Base-by-base conservation (phyloP, 2,888 invertebrate genomes). In the Pachymerium ferrugineum region DNA sequence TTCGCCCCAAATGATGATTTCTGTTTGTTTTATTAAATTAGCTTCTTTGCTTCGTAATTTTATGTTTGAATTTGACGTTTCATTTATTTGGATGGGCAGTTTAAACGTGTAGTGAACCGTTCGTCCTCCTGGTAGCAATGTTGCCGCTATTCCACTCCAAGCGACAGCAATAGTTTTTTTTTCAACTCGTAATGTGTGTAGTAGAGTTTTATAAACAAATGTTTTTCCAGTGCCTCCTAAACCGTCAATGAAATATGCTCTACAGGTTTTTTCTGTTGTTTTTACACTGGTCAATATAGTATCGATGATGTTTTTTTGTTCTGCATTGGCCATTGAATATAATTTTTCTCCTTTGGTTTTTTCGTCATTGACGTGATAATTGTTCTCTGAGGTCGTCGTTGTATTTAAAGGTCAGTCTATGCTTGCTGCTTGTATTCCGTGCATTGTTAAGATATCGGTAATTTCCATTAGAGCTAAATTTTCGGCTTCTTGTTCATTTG, bases 1-100 rank as follows among this genome's bases (percentile, higher is more conserved):
- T 78, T 84, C 82, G 78, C 83, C 83, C 82, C 81, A 83, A 42
- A 84, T 76, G 14, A 83, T 81, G 3, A 82, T 14, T 76, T 76
- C 77, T 69, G 78, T 77, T 75, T 78, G 68, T 73, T 77, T 74
- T 25, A 83, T 75, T 10, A 81, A 76, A 76, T 78, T 78, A 8
- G 77, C 81, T 72, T 78, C 77, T 10, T 70, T 77, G 68, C 77
- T 76, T 30, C 76, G 75, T 76, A 76, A 79, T 3, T 68, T 73
- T 62, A 82, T 79, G 69, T 81, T 81, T 76, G 81, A 83, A 4
- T 75, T 76, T 76, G 82, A 78, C n/a, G 68, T 77, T 76, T 80
- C 78, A 69, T 47, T 78, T 25, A 82, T 68, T 67, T 82, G 79
- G 28, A 83, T 76, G 54, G 81, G 81, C 74, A 83, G 76, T 74